These are phyloP conservation scores for Montipora capricornis DNA, from an alignment of 64 coral and sea anemone genomes.

Conservation along the genomic window DNA sequence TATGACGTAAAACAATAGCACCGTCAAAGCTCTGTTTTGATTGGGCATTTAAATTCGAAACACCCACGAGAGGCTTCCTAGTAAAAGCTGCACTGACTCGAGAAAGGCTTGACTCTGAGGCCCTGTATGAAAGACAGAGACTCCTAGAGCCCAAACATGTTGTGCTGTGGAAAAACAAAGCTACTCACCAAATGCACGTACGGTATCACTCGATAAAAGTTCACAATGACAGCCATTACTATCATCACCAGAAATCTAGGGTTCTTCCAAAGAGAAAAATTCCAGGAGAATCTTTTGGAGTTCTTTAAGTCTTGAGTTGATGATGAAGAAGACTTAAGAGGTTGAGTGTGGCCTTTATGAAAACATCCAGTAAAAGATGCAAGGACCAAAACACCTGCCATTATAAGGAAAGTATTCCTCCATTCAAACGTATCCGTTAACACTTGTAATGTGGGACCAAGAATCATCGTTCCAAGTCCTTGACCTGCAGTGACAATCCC, in stretches of 20 bases:
- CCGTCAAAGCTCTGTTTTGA: too few relatives aligned
- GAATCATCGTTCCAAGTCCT: slow-evolving; percentile 33
- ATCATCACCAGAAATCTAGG: neutral
- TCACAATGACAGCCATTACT: neutral
- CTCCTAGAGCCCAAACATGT: too few relatives aligned
- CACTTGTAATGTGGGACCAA: slow-evolving; percentile 20
- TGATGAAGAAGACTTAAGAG: too few relatives aligned
- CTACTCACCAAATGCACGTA: slow-evolving; percentile 42
- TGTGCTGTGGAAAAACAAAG: too few relatives aligned
- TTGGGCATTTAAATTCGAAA: too few relatives aligned
- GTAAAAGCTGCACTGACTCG: too few relatives aligned
- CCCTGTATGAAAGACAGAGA: too few relatives aligned
- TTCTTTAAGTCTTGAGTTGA: neutral
- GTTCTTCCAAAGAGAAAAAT: slow-evolving; percentile 29
- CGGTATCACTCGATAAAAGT: slow-evolving; percentile 10
- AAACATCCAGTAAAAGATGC: slow-evolving; percentile 12
- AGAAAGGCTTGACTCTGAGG: too few relatives aligned
- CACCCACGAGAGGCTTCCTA: too few relatives aligned
- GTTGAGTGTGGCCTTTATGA: neutral
- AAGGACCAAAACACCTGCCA: slow-evolving; percentile 1
- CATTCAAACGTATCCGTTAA: neutral
- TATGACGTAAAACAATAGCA: too few relatives aligned
- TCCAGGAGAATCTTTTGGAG: neutral
- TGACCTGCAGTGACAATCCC: slow-evolving; percentile 11
- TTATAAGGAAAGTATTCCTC: slow-evolving; percentile 19